Conservation (phyloP, 2,797 vertebrate genomes). For the Tolypeutes matacus region DNA sequence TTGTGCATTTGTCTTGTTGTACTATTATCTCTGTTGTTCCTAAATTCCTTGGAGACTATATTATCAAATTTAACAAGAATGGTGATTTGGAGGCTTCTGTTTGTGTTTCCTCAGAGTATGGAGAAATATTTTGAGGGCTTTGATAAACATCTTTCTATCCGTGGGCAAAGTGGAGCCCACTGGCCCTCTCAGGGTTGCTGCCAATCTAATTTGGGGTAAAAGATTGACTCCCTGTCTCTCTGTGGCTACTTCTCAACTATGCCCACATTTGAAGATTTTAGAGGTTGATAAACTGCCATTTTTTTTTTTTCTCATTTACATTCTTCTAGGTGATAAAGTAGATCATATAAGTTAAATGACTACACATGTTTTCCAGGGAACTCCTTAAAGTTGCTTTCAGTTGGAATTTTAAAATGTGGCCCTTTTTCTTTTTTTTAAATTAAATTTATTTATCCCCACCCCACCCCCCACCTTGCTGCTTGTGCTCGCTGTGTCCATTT, state of each 20-base stretch:
- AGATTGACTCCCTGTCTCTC: neutral
- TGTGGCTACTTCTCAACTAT: neutral
- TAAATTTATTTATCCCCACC: no score
- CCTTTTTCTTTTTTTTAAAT: neutral
- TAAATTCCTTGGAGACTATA: neutral
- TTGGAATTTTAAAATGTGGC: neutral
- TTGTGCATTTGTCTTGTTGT: neutral
- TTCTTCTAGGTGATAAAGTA: neutral
- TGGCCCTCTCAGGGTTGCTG: neutral
- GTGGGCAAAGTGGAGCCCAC: no score
- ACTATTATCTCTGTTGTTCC: neutral
- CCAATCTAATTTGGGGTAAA: neutral
- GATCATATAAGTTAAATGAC: neutral
- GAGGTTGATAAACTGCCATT: neutral
- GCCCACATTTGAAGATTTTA: neutral
- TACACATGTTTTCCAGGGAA: neutral
- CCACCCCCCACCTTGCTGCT: no score
- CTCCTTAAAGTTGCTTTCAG: neutral
- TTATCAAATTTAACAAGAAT: constrained; percentile 14
- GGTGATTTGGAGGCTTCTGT: neutral
- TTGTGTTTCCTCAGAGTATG: neutral
- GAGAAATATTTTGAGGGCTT: neutral
- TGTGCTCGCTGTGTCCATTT: no score
- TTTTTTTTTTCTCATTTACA: constrained; percentile 20
- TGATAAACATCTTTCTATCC: neutral